Evolutionary conservation across 2,113 vertebrate genomes (phyloP).

Genomic region (Holacanthus passer): DNA sequence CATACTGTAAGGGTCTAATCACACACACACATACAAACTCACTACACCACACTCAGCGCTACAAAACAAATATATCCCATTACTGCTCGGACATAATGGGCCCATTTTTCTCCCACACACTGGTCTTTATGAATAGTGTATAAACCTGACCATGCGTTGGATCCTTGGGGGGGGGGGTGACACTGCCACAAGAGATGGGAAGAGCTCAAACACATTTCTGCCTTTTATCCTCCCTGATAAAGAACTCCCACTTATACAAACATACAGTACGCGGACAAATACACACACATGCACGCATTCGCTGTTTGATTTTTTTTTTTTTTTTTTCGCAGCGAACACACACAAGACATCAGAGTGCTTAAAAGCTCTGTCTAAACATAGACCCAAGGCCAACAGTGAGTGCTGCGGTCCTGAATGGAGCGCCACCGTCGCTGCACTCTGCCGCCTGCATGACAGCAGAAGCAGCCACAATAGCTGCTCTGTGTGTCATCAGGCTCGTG

Average conservation of each 20-base stretch:
- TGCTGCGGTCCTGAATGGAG: slow-evolving; percentile 63
- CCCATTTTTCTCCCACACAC: slow-evolving; percentile 72
- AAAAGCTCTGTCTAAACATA: slow-evolving; percentile 75
- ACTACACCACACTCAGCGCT: slow-evolving; percentile 53
- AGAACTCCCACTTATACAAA: slow-evolving; percentile 66
- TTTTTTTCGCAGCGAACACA: slow-evolving; percentile 26
- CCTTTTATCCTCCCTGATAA: slow-evolving; percentile 70
- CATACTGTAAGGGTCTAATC: slow-evolving; percentile 12
- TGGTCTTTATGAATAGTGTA: slow-evolving; percentile 78
- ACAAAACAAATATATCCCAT: slow-evolving; percentile 76
- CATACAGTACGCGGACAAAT: slow-evolving; percentile 45
- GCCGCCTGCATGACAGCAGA: slow-evolving; percentile 6
- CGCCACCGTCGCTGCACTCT: slow-evolving; percentile 40
- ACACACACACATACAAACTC: slow-evolving; percentile 39
- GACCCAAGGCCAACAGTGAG: slow-evolving; percentile 71
- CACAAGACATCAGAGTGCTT: slow-evolving; percentile 68
- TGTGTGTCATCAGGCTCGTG: no score
- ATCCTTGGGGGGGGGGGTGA: slow-evolving; percentile 44
- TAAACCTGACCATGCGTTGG: slow-evolving; percentile 67
- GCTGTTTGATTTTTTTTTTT: slow-evolving; percentile 30
- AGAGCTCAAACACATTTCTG: slow-evolving; percentile 66
- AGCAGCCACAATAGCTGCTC: slow-evolving; percentile 49
- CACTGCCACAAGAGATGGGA: slow-evolving; percentile 49
- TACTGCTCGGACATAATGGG: slow-evolving; percentile 76
- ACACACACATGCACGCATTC: slow-evolving; percentile 23